Base-by-base conservation (phyloP, 2,797 vertebrate species). In the Smutsia temminckii region DNA sequence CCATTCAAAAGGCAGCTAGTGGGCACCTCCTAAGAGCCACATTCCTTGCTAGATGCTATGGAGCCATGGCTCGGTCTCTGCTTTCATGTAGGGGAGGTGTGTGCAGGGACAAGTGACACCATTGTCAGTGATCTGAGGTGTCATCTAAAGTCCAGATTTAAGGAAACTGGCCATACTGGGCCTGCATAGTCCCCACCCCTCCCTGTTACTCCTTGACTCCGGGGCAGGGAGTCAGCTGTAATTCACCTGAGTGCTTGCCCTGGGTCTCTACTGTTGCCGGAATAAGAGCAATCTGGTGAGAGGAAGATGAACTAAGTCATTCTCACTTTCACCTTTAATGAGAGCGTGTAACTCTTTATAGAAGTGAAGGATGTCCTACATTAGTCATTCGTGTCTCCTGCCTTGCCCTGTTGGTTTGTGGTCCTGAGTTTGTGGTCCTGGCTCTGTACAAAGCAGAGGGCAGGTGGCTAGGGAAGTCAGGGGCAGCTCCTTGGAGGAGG, bases 321-420 rank as follows among this genome's bases (percentile, higher is more conserved):
- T 29, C n/a, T 57, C 1, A 8, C n/a, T 51, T 27, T 27, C 55
- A 34, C 42, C 32, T 68, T 55, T 53, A 18, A 1, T 0, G 8
- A 21, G 14, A 51, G 27, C 21, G 20, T 8, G 4, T 1, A 0
- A 5, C 12, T 89, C 79, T 66, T 20, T 55, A 46, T 32, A 29
- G 21, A 69, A 75, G 5, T 2, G 20, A 81, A 49, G 49, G 12
- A 13, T 8, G 21, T 23, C 63, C 8, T 6, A 0, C 0, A 0
- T 37, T 29, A 37, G n/a, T 61, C 74, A 42, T 0, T 23, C 3
- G 3, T 14, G 71, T 42, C 51, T 42, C 85, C 71, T 53, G 49
- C 59, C 40, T 29, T 63, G 75, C 68, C 37, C 27, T 10, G 1
- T 9, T 25, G 34, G 53, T 40, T 40, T 40, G 40, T 40, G 37